Base-by-base conservation (phyloP, 2,797 vertebrate genomes). In the Neoniphon sammara region DNA sequence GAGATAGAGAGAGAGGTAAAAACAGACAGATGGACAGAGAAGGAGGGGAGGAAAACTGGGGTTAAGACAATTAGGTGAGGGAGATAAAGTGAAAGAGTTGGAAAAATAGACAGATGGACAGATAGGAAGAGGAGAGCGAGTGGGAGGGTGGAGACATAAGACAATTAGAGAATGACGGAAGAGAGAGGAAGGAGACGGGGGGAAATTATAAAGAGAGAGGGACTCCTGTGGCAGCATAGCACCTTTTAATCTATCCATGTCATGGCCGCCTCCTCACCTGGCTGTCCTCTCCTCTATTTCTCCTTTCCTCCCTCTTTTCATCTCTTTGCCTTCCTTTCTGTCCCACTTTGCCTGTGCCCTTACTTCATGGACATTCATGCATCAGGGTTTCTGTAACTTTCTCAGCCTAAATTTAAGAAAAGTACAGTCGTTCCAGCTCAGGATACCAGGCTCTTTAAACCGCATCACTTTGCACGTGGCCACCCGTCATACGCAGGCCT, bases 11-110 rank as follows among this genome's bases (percentile, higher is more conserved):
- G 27, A 27, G 34, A 27, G 25, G 9, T 36, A 36, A 36, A 7
- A 42, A 42, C 39, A 42, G 39, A 72, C 78, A 82, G 83, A 80
- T 76, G 73, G 74, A 70, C 20, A 27, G 17, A 27, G 64, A 34
- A 23, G 25, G 30, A 46, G 23, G 36, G 44, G 49, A 68, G n/a
- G 66, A 9, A 53, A 70, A 63, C 53, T 63, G 14, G 34, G 53
- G 27, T 31, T 20, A 75, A 79, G 75, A 72, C 54, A 60, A 30
- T 70, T 52, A 70, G 36, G 42, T 42, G n/a, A 52, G 25, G 27
- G 11, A 66, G 55, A 21, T 21, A 21, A 39, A 75, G 62, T 65
- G 52, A 77, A 60, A 74, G 62, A 17, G 66, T 20, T 10, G 5
- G 3, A 12, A n/a, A 59, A 71, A 57, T 5, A 14, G 7, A 60